Percentiles rank a stretch among this genome's conserved stretches.
Conservation (phyloP, 2,888 invertebrate genomes). For the Linyphia triangularis region DNA sequence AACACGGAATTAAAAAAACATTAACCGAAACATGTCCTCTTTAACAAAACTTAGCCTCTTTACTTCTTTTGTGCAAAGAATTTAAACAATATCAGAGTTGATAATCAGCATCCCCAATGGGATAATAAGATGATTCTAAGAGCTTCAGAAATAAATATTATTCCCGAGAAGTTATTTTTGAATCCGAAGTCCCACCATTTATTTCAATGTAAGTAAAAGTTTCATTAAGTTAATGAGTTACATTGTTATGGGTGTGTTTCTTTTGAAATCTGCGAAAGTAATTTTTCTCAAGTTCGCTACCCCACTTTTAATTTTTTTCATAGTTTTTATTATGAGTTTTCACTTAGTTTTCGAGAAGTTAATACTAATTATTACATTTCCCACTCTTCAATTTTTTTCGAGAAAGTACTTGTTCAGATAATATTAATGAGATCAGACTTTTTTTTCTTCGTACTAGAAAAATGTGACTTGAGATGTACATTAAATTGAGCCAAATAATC, state of each 20-base stretch:
- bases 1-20: no score
- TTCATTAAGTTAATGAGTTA: constrained; percentile 63
- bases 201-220: constrained; percentile 38
- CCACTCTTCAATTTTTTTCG: not conserved
- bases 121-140: constrained; percentile 29
- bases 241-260: constrained; percentile 51
- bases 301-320: not conserved
- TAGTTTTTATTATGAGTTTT: constrained; percentile 6
- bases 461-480: not conserved
- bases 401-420: constrained; percentile 6
- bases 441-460: not conserved
- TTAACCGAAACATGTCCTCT: no score
- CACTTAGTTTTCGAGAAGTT: constrained; percentile 14
- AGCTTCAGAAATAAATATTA: constrained; percentile 30
- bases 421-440: constrained; percentile 29
- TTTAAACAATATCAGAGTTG: constrained; percentile 25
- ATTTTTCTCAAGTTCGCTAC: constrained; percentile 3
- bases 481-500: not conserved
- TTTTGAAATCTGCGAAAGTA: constrained; percentile 27
- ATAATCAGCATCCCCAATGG: constrained; percentile 32
- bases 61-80: not conserved
- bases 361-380: constrained; percentile 14
- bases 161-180: constrained; percentile 11
- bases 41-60: no score
- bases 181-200: constrained; percentile 3